A percentile compares a stretch with the other conserved stretches of the same genome.
Conservation (phyloP, 1,140 invertebrate species). For the Papilio glaucus region DNA sequence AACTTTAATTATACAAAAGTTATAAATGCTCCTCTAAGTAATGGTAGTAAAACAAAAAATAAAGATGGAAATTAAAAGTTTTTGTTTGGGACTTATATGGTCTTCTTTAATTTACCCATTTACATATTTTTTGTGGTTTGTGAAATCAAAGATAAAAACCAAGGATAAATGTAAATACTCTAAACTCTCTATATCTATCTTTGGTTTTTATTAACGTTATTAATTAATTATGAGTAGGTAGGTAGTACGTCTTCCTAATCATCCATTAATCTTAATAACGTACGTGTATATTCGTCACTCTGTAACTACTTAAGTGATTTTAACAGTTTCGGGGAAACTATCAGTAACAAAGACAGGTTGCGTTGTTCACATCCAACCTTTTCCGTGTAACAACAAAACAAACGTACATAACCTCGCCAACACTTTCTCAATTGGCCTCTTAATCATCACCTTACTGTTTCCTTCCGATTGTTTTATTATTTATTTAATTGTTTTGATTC, state of each 20-base stretch:
- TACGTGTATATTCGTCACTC: background rate
- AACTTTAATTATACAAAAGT: slow-evolving; percentile 6
- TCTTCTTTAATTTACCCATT: no score
- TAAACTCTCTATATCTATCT: no score
- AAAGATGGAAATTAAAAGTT: no score
- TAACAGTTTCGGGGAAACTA: background rate
- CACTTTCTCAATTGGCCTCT: slow-evolving; percentile 15
- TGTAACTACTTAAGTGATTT: background rate
- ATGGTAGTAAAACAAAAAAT: background rate
- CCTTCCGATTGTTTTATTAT: background rate
- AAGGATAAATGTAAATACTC: no score
- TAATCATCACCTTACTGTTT: background rate
- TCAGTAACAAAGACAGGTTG: slow-evolving; percentile 25
- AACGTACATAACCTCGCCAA: background rate
- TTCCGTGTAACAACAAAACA: slow-evolving; percentile 34
- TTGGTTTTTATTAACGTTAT: no score
- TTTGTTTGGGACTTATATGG: background rate
- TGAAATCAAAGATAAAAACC: no score
- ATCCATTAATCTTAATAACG: no score
- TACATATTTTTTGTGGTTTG: no score
- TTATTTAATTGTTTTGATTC: background rate
- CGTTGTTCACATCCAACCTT: slow-evolving; percentile 32
- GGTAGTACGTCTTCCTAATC: no score
- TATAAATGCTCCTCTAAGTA: slow-evolving; percentile 1
- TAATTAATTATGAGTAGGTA: no score